Base-by-base conservation (phyloP, 2,888 invertebrate species). In the Apotomis capreana region DNA sequence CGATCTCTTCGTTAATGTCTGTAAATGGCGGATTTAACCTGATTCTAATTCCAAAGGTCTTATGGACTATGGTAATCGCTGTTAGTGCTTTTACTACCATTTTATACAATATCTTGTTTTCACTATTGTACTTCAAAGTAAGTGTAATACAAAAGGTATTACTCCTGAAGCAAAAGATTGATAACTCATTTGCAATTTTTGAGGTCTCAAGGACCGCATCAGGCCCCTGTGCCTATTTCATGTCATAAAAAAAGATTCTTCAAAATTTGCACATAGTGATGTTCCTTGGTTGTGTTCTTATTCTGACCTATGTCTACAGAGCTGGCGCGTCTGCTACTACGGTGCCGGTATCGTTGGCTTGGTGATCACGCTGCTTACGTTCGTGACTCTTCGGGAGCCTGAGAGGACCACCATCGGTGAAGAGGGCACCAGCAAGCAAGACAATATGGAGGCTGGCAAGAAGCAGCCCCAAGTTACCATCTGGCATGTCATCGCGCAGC, bases 251-350 rank as follows among this genome's bases (percentile, higher is more conserved):
- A 26, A 26, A 26, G 26, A 26, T 26, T 26, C 26, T 26, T 26
- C 26, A 26, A 26, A 26, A 26, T 26, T 26, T 26, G 40, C 6
- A 40, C 6, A 6, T 40, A 40, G 40, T 6, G 3, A 46, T 9
- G 10, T 3, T 9, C 9, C 9, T 6, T 49, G 49, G 6, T 49
- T 10, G 49, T 10, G 40, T 40, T 6, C 8, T 49, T 49, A 49
- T 49, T 9, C 9, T 49, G 9, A 9, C 9, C 49, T 49, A 10
- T 49, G 3, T 70, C 77, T 79, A 49, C 85, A 96, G 96, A 96
- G 97, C 59, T 98, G 98, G 98, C 94, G 97, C 75, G 93, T 96
- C 0, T 96, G 97, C 71, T 98, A 97, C 88, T 95, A 97, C 81
- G 96, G 96, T 0, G 95, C 96, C 3, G 98, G 97, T 9, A 91